Evolutionary conservation across 2,797 vertebrate genomes (phyloP), one percentile per base, ranked within the genome.

Genomic region (Pseudopleuronectes americanus): DNA sequence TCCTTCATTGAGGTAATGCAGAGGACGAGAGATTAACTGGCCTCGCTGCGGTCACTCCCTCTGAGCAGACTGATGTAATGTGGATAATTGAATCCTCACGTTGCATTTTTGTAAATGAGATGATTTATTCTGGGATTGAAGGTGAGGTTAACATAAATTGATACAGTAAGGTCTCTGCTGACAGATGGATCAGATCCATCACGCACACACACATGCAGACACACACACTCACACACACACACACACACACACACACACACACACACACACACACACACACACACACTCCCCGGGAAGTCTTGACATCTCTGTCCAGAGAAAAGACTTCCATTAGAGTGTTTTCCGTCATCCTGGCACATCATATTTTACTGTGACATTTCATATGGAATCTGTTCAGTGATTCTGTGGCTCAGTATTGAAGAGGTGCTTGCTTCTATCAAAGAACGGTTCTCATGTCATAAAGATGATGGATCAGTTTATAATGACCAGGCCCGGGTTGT

Each of bases 1-100:
- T 99, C 98, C 88, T 99, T 96, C 93, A 99, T 99, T 92, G 99
- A 99, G 98, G 98, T 99, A 97, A 94, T 48, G 79, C 92, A 78
- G 68, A 85, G 76, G 77, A 69, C 71, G 79, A 54, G 79, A 57
- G 33, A 71, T 82, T 51, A 33, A 57, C 76, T 71, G 48, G 19
- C 56, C 57, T 52, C 58, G 63, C 65, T 62, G 62, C 47, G 28
- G 59, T 78, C 65, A 49, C 59, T 76, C 52, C 22, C 16, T 76
- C 61, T 58, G 41, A 79, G 67, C 49, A 54, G 47, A 71, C 64
- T 51, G 26, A 64, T 77, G 79, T 48, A 62, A 26, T 64, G 41
- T 21, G 59, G 68, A 80, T 48, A 31, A 72, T 66, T 64, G 45
- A 53, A 64, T 76, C 77, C 47, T 81, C 58, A 57, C 68, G 21